phyloP scores from a whole-genome alignment of 2,113 vertebrate species.

The Epinephelus cyanopodus region DNA sequence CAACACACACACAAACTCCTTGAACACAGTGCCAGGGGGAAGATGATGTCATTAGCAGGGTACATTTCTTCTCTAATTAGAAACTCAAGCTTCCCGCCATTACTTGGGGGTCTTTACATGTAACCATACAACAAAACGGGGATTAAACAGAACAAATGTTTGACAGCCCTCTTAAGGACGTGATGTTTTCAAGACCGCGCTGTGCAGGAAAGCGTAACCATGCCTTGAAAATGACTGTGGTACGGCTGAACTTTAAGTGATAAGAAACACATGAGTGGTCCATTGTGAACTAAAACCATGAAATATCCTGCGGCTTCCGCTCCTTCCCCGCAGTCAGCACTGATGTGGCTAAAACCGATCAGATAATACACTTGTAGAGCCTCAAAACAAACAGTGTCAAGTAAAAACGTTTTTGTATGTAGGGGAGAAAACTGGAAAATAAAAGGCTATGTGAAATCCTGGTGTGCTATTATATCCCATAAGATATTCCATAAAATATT shows the following conservation, averaged over 20 bases:
- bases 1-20: constrained; percentile 41
- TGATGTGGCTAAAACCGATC: constrained; percentile 65
- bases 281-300: constrained; percentile 62
- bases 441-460: constrained; percentile 6
- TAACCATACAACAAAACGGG: constrained; percentile 54
- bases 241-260: constrained; percentile 46
- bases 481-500: background rate
- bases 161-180: constrained; percentile 43
- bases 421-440: constrained; percentile 23
- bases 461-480: constrained; percentile 6
- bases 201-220: constrained; percentile 39
- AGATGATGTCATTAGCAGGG: constrained; percentile 82
- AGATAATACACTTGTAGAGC: constrained; percentile 54
- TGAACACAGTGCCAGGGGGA: constrained; percentile 49
- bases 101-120: constrained; percentile 68
- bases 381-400: background rate
- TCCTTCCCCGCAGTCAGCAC: constrained; percentile 43
- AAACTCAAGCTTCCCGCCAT: constrained; percentile 73
- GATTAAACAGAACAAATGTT: constrained; percentile 69
- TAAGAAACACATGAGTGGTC: constrained; percentile 69
- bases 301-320: constrained; percentile 64
- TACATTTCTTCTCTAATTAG: constrained; percentile 81
- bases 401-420: background rate
- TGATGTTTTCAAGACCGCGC: constrained; percentile 39
- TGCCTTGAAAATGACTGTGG: constrained; percentile 32